phyloP scores from a whole-genome alignment of 2,113 vertebrate genomes.

The Tragulus kanchil region DNA sequence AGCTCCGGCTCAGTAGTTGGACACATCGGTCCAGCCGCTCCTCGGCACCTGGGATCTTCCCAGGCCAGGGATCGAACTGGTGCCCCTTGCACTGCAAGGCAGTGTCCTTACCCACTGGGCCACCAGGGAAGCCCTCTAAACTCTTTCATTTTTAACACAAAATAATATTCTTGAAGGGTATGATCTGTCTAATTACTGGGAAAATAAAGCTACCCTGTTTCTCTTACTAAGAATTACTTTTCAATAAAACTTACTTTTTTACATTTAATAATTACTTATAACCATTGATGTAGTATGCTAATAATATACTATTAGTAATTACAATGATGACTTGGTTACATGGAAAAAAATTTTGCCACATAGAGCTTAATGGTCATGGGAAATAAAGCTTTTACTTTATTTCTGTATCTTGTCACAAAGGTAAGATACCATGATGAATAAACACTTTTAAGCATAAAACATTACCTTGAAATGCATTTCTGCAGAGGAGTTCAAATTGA shows the following conservation, averaged over 20 bases:
- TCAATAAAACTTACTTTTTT: not conserved
- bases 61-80: too few relatives aligned
- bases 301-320: not conserved
- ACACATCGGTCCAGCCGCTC: too few relatives aligned
- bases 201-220: not conserved
- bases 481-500: not conserved
- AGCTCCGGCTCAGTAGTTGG: too few relatives aligned
- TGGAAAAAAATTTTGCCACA: conserved; percentile 17
- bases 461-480: not conserved
- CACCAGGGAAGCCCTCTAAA: not conserved
- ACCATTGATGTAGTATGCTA: not conserved
- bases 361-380: not conserved
- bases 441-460: conserved; percentile 8
- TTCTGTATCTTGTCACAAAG: conserved; percentile 1
- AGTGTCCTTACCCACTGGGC: too few relatives aligned
- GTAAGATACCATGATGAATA: not conserved
- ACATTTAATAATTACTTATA: conserved; percentile 23
- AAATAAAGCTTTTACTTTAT: not conserved
- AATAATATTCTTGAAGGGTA: not conserved
- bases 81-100: too few relatives aligned
- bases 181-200: not conserved
- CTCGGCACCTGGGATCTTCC: too few relatives aligned
- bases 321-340: not conserved
- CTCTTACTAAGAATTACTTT: conserved; percentile 38
- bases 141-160: not conserved